Evolutionary conservation across 1,140 invertebrate genomes (phyloP).

Genomic region (Homalodisca vitripennis): DNA sequence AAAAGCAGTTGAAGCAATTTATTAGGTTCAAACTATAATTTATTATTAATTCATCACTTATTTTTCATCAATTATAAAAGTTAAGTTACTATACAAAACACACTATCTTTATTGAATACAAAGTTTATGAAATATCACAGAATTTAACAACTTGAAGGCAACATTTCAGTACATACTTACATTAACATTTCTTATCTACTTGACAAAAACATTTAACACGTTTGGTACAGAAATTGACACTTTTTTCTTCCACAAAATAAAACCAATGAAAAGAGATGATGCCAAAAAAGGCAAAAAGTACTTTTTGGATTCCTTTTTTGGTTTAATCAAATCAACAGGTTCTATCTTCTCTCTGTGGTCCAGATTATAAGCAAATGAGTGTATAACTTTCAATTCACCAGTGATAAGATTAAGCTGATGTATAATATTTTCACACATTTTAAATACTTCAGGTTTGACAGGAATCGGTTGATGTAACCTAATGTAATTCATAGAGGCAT

Average conservation of each 20-base stretch:
- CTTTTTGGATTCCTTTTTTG: conserved; percentile 1
- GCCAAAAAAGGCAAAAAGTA: not conserved
- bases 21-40: too few species aligned
- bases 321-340: conserved; percentile 32
- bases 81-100: too few species aligned
- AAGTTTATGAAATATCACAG: too few species aligned
- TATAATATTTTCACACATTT: not conserved
- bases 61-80: too few species aligned
- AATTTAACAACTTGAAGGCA: too few species aligned
- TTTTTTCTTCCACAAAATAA: conserved; percentile 17
- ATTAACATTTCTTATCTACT: not conserved
- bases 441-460: conserved; percentile 13
- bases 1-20: too few species aligned
- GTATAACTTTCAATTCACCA: conserved; percentile 18
- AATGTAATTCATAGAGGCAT: conserved; percentile 23
- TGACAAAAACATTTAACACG: not conserved
- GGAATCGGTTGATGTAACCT: not conserved
- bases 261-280: conserved; percentile 10
- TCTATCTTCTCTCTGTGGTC: conserved; percentile 26
- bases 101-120: too few species aligned
- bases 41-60: too few species aligned
- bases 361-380: conserved; percentile 14
- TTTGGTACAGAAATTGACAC: not conserved
- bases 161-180: too few species aligned
- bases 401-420: conserved; percentile 22